Conservation (phyloP, 2,113 vertebrate genomes). For the Heteronetta atricapilla region DNA sequence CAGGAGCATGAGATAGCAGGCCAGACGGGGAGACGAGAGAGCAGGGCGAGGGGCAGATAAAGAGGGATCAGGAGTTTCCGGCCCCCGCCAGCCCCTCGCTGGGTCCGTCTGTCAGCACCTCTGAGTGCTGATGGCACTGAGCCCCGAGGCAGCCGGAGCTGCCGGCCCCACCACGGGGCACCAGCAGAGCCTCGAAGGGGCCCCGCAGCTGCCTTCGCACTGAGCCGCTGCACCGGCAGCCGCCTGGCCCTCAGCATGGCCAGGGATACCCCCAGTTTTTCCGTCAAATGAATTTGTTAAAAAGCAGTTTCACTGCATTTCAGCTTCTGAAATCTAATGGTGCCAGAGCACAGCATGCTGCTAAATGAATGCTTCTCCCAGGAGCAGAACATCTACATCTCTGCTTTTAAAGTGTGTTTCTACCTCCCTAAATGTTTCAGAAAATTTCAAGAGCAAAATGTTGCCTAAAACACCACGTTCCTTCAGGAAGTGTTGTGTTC, state of each 20-base stretch:
- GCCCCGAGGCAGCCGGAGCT: not conserved
- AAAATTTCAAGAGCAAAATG: not conserved
- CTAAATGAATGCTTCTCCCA: not conserved
- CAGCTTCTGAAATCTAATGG: not conserved
- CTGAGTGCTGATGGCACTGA: not conserved
- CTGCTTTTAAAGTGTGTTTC: not conserved
- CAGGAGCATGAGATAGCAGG: slow-evolving; percentile 20
- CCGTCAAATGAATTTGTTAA: not conserved
- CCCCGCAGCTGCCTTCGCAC: fast-evolving
- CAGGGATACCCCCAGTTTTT: not conserved
- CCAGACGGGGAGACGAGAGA: not conserved
- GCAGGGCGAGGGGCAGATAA: slow-evolving; percentile 45
- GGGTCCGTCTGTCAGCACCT: slow-evolving; percentile 51
- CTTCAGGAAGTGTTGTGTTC: not conserved
- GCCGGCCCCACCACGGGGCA: not conserved
- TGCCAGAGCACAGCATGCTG: fast-evolving
- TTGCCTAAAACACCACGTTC: not conserved
- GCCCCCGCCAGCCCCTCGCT: not conserved
- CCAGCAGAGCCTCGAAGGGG: not conserved
- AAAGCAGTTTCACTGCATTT: not conserved
- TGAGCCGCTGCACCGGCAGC: fast-evolving
- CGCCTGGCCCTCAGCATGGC: fast-evolving
- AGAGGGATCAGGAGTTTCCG: slow-evolving; percentile 47
- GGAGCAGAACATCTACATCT: not conserved
- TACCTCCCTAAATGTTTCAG: not conserved